Base-by-base conservation (phyloP, 23 tunicate genomes). In the Trididemnum miniatum region DNA sequence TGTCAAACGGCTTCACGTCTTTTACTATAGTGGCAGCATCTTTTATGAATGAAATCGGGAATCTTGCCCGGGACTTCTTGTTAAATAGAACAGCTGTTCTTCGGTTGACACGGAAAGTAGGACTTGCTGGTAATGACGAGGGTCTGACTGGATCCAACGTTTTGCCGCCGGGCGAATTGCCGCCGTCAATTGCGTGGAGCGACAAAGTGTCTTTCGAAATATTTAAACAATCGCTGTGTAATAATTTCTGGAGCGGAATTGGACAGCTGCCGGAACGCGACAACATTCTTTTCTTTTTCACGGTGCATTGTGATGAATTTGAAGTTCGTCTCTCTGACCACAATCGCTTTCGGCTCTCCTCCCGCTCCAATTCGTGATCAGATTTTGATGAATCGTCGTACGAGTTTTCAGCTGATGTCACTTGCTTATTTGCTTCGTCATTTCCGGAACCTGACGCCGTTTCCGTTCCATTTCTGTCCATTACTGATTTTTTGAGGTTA, bases 71-170 rank as follows among this genome's bases (percentile, higher is more conserved):
- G 79, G 78, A 74, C 63, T 90, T 90, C 59, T 90, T 90, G 40
- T 81, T 85, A 59, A 90, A 90, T 1, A 90, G 78, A 35, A 90
- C 96, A 60, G 96, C 88, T 0, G 96, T 85, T 31, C 96, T 54
- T 1, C 96, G 89, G 44, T 66, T 84, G 26, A 90, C 96, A 69
- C 25, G 26, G 12, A 7, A 12, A 22, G 26, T 67, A 12, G 75
- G 75, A 22, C 75, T 67, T 4, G 75, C n/a, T 3, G 75, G 75
- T 31, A 67, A 33, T 3, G 75, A 67, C 38, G 38, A 3, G n/a
- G 75, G 37, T 2, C 18, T 9, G 38, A 5, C n/a, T 12, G 38
- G 7, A 4, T 5, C 38, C 20, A 38, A 31, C 22, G n/a, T 4
- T 2, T 7, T 31, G 22, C 38, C 75, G 75, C 38, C 2, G 9